Evolutionary conservation across 37 sponge, comb jelly and placozoan genomes (phyloP).

Genomic region (Cliona cf. orientalis): DNA sequence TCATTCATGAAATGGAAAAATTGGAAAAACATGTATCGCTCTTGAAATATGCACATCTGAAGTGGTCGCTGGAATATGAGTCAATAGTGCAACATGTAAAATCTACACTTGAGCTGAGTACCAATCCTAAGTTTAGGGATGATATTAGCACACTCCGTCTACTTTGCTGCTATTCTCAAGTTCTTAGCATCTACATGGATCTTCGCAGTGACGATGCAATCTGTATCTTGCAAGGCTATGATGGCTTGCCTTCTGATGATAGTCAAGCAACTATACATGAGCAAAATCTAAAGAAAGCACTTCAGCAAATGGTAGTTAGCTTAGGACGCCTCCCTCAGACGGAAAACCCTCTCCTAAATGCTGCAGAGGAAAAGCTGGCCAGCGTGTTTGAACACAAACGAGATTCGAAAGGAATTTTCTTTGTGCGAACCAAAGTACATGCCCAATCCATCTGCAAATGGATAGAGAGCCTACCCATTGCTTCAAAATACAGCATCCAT

Average conservation of each 20-base stretch:
- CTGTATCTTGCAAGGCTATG: constrained; percentile 10
- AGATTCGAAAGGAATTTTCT: constrained; percentile 39
- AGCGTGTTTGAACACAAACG: constrained; percentile 7
- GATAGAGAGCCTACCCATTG: constrained; percentile 6
- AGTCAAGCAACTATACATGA: background rate
- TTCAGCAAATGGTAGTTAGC: background rate
- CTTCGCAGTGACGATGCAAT: constrained; percentile 47
- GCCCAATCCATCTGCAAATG: constrained; percentile 24
- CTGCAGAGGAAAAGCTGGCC: background rate
- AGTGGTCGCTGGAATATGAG: constrained; percentile 36
- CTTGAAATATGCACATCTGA: background rate
- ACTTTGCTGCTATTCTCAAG: background rate
- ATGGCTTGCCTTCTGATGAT: constrained; percentile 15
- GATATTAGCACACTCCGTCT: background rate
- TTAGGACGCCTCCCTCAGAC: background rate
- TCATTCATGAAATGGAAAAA: constrained; percentile 22
- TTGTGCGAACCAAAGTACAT: constrained; percentile 46
- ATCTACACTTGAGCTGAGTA: constrained; percentile 13
- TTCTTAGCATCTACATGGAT: constrained; percentile 37
- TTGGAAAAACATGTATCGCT: constrained; percentile 3
- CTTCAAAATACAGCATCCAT: background rate
- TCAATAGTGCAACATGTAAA: constrained; percentile 28
- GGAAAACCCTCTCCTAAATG: constrained; percentile 38
- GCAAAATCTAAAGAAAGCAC: constrained; percentile 12
- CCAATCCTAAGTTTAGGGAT: constrained; percentile 4